A percentile compares a stretch with the other conserved stretches of the same genome.
Conservation (phyloP, 1,140 invertebrate species). For the Latrodectus geometricus region DNA sequence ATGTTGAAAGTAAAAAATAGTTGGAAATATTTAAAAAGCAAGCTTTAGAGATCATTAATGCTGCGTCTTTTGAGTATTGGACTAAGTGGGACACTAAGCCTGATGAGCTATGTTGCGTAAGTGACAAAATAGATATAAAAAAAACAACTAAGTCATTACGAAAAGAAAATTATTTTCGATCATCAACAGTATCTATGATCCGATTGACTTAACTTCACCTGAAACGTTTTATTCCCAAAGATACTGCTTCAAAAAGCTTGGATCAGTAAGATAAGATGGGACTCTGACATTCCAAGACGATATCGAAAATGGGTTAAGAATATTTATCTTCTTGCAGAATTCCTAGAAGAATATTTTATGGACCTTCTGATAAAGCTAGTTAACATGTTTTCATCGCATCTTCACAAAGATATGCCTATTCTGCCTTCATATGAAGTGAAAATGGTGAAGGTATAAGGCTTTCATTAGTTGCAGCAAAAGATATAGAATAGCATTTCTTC, state of each 20-base stretch:
- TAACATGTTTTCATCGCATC: slow-evolving; percentile 13
- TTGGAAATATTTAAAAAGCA: not conserved
- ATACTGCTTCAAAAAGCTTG: not conserved
- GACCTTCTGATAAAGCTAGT: not conserved
- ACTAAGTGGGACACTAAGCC: not conserved
- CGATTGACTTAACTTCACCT: slow-evolving; percentile 2
- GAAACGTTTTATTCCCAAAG: slow-evolving; percentile 9
- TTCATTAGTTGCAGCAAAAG: not conserved
- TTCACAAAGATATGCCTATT: not conserved
- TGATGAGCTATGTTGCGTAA: too few species aligned
- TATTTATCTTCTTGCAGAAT: not conserved
- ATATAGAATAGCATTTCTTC: not conserved
- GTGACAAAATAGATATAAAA: too few species aligned
- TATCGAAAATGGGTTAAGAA: not conserved
- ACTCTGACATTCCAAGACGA: not conserved
- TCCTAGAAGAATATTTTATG: not conserved
- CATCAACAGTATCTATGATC: slow-evolving; percentile 17
- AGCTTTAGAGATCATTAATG: not conserved
- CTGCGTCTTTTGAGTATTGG: not conserved
- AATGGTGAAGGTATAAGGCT: not conserved
- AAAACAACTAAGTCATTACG: too few species aligned
- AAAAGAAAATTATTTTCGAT: not conserved
- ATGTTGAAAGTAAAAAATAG: not conserved
- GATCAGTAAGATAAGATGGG: not conserved
- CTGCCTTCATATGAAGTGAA: not conserved